phyloP scores from a whole-genome alignment of 2,888 invertebrate species.

The Hedya salicella region DNA sequence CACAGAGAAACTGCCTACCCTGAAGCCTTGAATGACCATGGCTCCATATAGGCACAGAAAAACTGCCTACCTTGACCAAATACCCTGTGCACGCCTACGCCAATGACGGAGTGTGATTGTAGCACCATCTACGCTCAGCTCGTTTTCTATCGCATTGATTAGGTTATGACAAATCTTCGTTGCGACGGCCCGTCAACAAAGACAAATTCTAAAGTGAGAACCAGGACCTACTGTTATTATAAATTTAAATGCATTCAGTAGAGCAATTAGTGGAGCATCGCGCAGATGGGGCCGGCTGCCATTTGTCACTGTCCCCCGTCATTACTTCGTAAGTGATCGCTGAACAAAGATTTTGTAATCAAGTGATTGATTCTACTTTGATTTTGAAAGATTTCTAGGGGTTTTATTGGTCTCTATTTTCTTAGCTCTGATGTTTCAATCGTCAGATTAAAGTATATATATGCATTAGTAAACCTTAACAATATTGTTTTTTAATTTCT shows the following conservation, averaged over 20 bases:
- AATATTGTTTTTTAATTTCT: too few relatives aligned
- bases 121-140: too few relatives aligned
- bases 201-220: not conserved
- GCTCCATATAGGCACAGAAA: too few relatives aligned
- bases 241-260: slow-evolving; percentile 51
- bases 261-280: slow-evolving; percentile 56
- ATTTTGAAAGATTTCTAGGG: slow-evolving; percentile 3
- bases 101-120: too few relatives aligned
- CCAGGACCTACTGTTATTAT: slow-evolving; percentile 33
- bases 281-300: slow-evolving; percentile 45
- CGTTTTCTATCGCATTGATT: not conserved
- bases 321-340: slow-evolving; percentile 45
- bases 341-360: slow-evolving; percentile 38
- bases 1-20: too few relatives aligned
- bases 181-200: not conserved
- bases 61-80: too few relatives aligned
- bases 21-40: too few relatives aligned
- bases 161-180: not conserved
- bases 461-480: too few relatives aligned
- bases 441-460: too few relatives aligned
- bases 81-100: too few relatives aligned
- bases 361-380: slow-evolving; percentile 32
- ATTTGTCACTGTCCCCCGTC: slow-evolving; percentile 46
- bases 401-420: not conserved
- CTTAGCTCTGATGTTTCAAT: too few relatives aligned